These are phyloP conservation scores for Dunckerocampus dactyliophorus DNA, from an alignment of 2,113 vertebrate species.

Conservation along the genomic window DNA sequence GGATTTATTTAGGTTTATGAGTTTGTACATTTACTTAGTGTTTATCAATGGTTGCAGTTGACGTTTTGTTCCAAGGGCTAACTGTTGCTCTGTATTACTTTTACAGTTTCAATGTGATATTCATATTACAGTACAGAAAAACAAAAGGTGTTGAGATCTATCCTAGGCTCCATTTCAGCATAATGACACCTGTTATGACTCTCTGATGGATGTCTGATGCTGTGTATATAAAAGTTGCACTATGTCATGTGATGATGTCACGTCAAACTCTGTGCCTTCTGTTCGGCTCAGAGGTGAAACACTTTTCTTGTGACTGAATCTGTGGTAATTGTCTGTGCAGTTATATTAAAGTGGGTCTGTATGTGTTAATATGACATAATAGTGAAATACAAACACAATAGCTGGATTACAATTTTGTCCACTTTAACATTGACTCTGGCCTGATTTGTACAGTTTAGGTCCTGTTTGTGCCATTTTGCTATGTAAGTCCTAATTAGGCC, in stretches of 20 bases:
- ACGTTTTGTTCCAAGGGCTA: conserved; percentile 59
- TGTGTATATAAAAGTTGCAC: conserved; percentile 24
- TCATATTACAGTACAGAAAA: conserved; percentile 11
- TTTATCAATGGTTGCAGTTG: conserved; percentile 20
- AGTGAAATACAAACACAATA: conserved; percentile 38
- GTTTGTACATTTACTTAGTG: conserved; percentile 12
- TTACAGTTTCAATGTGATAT: conserved; percentile 18
- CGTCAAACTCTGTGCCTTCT: conserved; percentile 51
- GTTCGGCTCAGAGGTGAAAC: conserved; percentile 33
- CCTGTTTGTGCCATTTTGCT: conserved; percentile 6
- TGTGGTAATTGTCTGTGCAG: conserved; percentile 34
- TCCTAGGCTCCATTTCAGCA: neutral
- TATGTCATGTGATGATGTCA: conserved; percentile 25
- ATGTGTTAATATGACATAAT: conserved; percentile 20
- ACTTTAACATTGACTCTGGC: neutral
- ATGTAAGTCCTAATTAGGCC: neutral
- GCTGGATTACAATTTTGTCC: conserved; percentile 4
- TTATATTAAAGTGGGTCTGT: conserved; percentile 35
- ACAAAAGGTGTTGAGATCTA: neutral
- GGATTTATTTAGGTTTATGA: neutral
- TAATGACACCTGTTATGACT: neutral
- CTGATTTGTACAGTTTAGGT: conserved; percentile 4
- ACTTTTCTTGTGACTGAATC: conserved; percentile 25
- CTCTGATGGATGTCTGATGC: conserved; percentile 17
- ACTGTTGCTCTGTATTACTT: conserved; percentile 30